Base-by-base conservation (phyloP, 2,113 vertebrate species). In the Vulpes ferrilata region DNA sequence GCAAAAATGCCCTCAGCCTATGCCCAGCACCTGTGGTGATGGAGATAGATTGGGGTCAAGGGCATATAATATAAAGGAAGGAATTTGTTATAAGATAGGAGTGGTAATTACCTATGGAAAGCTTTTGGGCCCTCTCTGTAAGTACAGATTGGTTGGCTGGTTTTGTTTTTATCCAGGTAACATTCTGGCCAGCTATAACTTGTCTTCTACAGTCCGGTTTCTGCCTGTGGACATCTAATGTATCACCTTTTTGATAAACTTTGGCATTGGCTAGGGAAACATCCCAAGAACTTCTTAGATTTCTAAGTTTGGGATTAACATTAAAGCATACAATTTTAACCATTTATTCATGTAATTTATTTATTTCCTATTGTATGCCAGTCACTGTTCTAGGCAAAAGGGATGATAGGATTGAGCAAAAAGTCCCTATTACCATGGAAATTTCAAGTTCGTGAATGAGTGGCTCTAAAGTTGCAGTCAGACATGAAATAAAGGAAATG, bases 231-330 rank as follows among this genome's bases (percentile, higher is more conserved):
- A 81, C 19, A 5, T 79, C 53, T 43, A 20, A n/a, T 57, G 59
- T 81, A 27, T 82, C 64, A 20, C n/a, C 67, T 12, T 93, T 92
- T 55, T 22, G 15, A 27, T 86, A 92, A 89, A 97, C 87, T 78
- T 95, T 74, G 80, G 43, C 71, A 85, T 7, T 93, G 51, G 27
- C 22, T 93, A 71, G 48, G 23, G 16, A 93, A 93, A 27, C 73
- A 82, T 53, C 11, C 80, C 48, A 60, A 86, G 16, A 30, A 93
- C 22, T 81, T 92, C 69, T 73, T 89, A 27, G 53, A 93, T 76
- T 97, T 95, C 55, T 88, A 78, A 71, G 87, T 88, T 90, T 93
- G 27, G 93, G 65, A 38, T 84, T 85, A 92, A 53, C 30, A 51
- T 81, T 80, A 93, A 11, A 94, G 57, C n/a, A 27, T 35, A 62